Evolutionary conservation across 2,888 invertebrate genomes (phyloP).

Genomic region (Lomographa bimaculata): DNA sequence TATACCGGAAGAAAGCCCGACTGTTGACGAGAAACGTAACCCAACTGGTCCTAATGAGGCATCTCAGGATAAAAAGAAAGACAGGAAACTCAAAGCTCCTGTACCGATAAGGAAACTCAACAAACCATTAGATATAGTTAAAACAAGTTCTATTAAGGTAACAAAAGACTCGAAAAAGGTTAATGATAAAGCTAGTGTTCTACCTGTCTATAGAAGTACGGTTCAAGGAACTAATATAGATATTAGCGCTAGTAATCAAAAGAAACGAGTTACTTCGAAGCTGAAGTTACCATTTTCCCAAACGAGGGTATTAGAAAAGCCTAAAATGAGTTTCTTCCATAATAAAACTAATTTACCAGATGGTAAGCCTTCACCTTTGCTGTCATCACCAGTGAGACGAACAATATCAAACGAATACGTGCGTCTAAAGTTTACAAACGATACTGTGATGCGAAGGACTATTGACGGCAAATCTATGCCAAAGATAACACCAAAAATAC

Average conservation of each 20-base stretch:
- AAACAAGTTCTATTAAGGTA: slow-evolving; percentile 49
- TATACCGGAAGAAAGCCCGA: slow-evolving; percentile 47
- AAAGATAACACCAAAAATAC: slow-evolving; percentile 77
- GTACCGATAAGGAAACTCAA: slow-evolving; percentile 63
- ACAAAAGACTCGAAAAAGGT: slow-evolving; percentile 48
- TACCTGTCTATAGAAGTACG: slow-evolving; percentile 68
- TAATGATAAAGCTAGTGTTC: slow-evolving; percentile 62
- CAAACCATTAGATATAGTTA: slow-evolving; percentile 62
- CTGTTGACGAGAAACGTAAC: slow-evolving; percentile 48
- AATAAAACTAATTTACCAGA: slow-evolving; percentile 57
- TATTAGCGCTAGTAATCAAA: slow-evolving; percentile 50
- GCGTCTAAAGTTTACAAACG: slow-evolving; percentile 70
- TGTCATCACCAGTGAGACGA: slow-evolving; percentile 69
- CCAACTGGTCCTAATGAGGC: slow-evolving; percentile 38
- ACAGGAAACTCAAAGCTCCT: slow-evolving; percentile 60
- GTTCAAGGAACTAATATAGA: slow-evolving; percentile 54
- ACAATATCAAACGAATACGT: slow-evolving; percentile 82
- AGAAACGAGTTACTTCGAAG: slow-evolving; percentile 64
- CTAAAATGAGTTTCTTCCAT: slow-evolving; percentile 73
- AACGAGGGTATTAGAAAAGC: slow-evolving; percentile 69
- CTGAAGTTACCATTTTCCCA: slow-evolving; percentile 74
- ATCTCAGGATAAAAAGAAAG: slow-evolving; percentile 60
- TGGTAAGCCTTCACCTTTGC: slow-evolving; percentile 60
- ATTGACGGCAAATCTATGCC: slow-evolving; percentile 74
- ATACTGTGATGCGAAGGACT: slow-evolving; percentile 70